Evolutionary conservation across 2,797 vertebrate species (phyloP), one percentile per base, ranked within the genome.

Genomic region (Onychomys leucogaster): DNA sequence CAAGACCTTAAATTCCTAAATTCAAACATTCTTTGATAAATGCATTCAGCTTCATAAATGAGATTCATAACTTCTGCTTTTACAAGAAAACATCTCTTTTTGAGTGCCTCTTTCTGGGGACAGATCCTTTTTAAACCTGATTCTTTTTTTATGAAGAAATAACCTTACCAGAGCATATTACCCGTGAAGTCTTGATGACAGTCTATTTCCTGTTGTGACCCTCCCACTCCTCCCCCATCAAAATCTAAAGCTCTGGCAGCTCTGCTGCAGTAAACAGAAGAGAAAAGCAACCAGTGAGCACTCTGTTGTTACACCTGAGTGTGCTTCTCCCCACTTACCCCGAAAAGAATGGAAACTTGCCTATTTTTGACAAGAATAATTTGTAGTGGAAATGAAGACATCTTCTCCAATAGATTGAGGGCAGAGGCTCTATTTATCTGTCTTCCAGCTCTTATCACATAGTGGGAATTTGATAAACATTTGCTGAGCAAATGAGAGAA

Each of bases 401-500:
- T 77, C 49, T 67, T 94, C 88, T 85, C 71, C 67, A 92, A 91
- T 0, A 91, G 76, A 81, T n/a, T 75, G 46, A 95, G 43, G 29
- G 73, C 7, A 85, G 32, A 49, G 41, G 49, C 75, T 92, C 32
- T 59, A 82, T 94, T 90, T 91, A 76, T 97, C 78, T 94, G 94
- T n/a, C 57, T 59, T 32, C 84, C 16, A n/a, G 59, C 12, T 25
- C 46, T 93, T 92, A 92, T 63, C 85, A 89, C 77, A 90, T n/a
- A 85, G 32, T 90, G 71, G 17, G 32, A 81, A 96, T 89, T 92
- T 89, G 69, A 94, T 75, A 92, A 94, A 80, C 88, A 95, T 92
- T 86, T 94, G 82, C 69, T 94, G 89, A 99, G 97, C 99, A 99
- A 93, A 99, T 98, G 76, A 99, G 88, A 91, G 75, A 89, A 82